A percentile compares a stretch with the other conserved stretches of the same genome.
phyloP scores from a whole-genome alignment of 2,113 vertebrate genomes.

The Scomber japonicus region DNA sequence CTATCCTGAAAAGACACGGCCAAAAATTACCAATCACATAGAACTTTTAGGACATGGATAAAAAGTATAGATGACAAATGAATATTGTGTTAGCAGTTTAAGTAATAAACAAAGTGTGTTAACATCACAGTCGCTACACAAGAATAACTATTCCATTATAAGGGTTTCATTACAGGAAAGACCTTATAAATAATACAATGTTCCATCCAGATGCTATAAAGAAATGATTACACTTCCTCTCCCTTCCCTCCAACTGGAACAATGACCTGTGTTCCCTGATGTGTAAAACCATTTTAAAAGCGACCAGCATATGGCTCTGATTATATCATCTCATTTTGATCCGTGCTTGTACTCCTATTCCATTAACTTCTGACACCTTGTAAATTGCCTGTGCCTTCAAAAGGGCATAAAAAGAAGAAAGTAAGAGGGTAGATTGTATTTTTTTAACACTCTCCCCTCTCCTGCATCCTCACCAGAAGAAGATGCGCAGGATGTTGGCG shows the following conservation, averaged over 20 bases:
- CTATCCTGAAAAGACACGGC: slow-evolving; percentile 78
- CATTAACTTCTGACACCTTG: background rate
- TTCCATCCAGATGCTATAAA: background rate
- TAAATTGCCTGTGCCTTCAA: background rate
- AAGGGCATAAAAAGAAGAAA: background rate
- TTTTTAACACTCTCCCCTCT: background rate
- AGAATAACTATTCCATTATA: background rate
- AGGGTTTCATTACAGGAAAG: slow-evolving; percentile 8
- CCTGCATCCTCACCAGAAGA: slow-evolving; percentile 86
- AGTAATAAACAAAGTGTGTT: background rate
- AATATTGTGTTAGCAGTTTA: background rate
- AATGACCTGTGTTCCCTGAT: slow-evolving; percentile 5
- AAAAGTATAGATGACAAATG: background rate
- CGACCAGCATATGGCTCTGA: background rate
- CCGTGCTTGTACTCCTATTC: background rate
- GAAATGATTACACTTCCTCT: background rate
- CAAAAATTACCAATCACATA: background rate
- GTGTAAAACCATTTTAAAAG: slow-evolving; percentile 14
- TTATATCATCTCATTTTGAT: slow-evolving; percentile 10
- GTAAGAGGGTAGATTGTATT: background rate
- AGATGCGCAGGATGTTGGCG: slow-evolving; percentile 88
- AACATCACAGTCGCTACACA: background rate
- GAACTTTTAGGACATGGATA: background rate
- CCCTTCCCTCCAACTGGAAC: background rate
- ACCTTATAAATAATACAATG: slow-evolving; percentile 13